A percentile compares a stretch with the other conserved stretches of the same genome.
Conservation (phyloP, 2,888 invertebrate genomes). For the Hedya salicella region DNA sequence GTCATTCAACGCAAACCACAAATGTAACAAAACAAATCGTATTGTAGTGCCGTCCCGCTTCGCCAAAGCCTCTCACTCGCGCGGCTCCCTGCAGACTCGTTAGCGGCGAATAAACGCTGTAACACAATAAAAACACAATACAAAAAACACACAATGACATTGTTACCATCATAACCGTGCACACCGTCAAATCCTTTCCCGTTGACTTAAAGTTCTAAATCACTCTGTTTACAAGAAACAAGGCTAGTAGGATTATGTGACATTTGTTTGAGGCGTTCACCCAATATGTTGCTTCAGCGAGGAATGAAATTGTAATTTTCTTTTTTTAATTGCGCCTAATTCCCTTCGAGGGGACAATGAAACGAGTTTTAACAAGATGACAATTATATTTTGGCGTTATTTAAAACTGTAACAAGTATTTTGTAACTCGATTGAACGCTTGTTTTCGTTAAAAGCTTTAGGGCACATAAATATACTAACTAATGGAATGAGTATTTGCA, state of each 20-base stretch:
- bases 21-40: slow-evolving; percentile 67
- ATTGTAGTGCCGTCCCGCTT: slow-evolving; percentile 57
- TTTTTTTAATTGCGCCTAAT: slow-evolving; percentile 78
- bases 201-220: slow-evolving; percentile 50
- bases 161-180: slow-evolving; percentile 50
- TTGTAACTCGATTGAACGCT: slow-evolving; percentile 38
- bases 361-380: slow-evolving; percentile 43
- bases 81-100: slow-evolving; percentile 76
- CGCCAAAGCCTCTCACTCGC: slow-evolving; percentile 54
- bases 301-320: slow-evolving; percentile 76
- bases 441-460: slow-evolving; percentile 37
- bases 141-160: slow-evolving; percentile 72
- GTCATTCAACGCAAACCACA: slow-evolving; percentile 57
- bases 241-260: slow-evolving; percentile 58
- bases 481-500: neutral
- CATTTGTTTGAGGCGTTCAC: slow-evolving; percentile 83
- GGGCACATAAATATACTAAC: slow-evolving; percentile 10
- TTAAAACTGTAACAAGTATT: slow-evolving; percentile 44
- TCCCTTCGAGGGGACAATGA: slow-evolving; percentile 47
- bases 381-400: slow-evolving; percentile 42
- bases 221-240: slow-evolving; percentile 8
- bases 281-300: slow-evolving; percentile 73
- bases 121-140: slow-evolving; percentile 80
- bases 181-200: slow-evolving; percentile 26
- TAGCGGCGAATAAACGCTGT: slow-evolving; percentile 76